Evolutionary conservation across 2,113 vertebrate genomes (phyloP), one percentile per base, ranked within the genome.

Genomic region (Xenus cinereus): DNA sequence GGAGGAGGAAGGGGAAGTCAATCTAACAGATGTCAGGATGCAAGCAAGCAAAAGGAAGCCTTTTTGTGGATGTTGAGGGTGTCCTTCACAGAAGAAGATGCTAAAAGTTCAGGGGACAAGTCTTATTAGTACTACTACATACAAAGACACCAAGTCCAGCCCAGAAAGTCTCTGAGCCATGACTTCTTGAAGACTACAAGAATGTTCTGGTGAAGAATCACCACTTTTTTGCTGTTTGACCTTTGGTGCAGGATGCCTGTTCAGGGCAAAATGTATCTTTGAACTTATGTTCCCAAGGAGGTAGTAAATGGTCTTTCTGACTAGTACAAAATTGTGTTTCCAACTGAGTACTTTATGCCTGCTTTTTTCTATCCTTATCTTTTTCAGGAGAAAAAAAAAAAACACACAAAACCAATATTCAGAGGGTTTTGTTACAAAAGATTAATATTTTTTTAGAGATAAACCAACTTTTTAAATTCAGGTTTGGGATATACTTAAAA

Each of bases 51-150:
- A 74, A 75, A 67, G n/a, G 26, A 67, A 78, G 20, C 10, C 14
- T 7, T 51, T 72, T 28, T 4, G 1, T 1, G 0, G 14, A 5
- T 56, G 2, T 46, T 88, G 54, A 84, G 20, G n/a, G 60, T 37
- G 35, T 46, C 59, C 43, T 80, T 84, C 84, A 81, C n/a, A 30
- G 14, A 48, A 48, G 9, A 81, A 7, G 20, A n/a, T 41, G 59
- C 9, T 68, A 26, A 48, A 84, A 54, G 10, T 39, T 69, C 3
- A 2, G 73, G 28, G 15, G 11, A 69, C 5, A 56, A 56, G 87
- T 77, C 7, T 53, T 64, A 2, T 16, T 26, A 60, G 14, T 72
- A 54, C 37, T 46, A 8, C 26, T 46, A 18, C 11, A 14, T 7
- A 51, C 10, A 80, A 66, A 86, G 37, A 53, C 37, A 73, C 7